Evolutionary conservation across 2,888 invertebrate genomes (phyloP).

Genomic region (Nephrotoma guestfalica): DNA sequence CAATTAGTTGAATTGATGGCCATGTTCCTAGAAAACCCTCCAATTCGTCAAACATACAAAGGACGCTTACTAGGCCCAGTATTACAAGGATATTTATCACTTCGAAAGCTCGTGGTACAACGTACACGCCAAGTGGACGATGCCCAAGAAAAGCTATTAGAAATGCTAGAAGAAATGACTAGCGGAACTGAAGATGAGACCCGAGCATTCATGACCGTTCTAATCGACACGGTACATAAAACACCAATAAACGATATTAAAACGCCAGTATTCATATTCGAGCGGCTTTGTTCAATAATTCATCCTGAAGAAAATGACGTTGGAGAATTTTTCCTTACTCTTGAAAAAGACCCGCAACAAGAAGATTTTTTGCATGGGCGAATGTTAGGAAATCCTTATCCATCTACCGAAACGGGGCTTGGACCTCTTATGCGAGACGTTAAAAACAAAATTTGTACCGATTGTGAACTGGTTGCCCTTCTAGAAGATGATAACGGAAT

Average conservation of each 20-base stretch:
- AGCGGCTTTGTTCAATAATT: constrained; percentile 91
- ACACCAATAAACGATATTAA: constrained; percentile 82
- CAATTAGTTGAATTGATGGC: constrained; percentile 78
- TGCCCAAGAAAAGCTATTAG: constrained; percentile 86
- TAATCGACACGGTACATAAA: constrained; percentile 88
- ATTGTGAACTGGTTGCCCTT: constrained; percentile 95
- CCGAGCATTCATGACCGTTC: constrained; percentile 92
- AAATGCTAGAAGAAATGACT: constrained; percentile 90
- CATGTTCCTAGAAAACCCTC: constrained; percentile 74
- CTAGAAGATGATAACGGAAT: constrained; percentile 97
- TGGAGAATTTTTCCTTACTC: constrained; percentile 87
- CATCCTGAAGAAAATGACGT: constrained; percentile 95
- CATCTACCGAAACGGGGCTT: constrained; percentile 81
- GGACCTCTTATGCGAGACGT: constrained; percentile 97
- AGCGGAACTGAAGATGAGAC: constrained; percentile 91
- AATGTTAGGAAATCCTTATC: constrained; percentile 97
- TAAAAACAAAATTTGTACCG: constrained; percentile 96
- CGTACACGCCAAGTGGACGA: constrained; percentile 90
- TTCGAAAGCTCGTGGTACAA: constrained; percentile 83
- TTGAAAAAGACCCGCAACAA: constrained; percentile 97
- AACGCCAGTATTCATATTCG: constrained; percentile 96
- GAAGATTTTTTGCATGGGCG: constrained; percentile 94
- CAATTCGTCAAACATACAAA: constrained; percentile 82
- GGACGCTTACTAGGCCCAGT: constrained; percentile 57
- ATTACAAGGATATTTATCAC: constrained; percentile 81